These are phyloP conservation scores for Drosophila monieri DNA, from an alignment of 2,888 invertebrate species.

Conservation along the genomic window DNA sequence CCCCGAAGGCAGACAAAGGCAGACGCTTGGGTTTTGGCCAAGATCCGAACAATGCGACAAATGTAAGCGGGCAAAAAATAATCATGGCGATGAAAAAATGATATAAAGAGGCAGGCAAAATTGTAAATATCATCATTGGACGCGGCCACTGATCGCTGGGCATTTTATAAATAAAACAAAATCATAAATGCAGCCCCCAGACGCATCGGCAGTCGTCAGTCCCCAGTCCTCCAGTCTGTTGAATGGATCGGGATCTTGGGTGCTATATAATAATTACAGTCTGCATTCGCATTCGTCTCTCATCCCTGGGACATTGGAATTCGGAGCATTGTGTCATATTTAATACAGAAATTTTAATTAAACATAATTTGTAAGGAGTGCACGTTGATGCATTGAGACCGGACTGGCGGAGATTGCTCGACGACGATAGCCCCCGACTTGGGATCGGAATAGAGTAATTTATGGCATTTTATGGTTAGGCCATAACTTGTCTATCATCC, in stretches of 20 bases:
- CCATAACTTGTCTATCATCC: constrained; percentile 67
- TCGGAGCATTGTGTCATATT: constrained; percentile 84
- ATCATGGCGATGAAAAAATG: constrained; percentile 15
- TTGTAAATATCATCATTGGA: constrained; percentile 77
- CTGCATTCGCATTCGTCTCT: constrained; percentile 37
- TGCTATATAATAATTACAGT: constrained; percentile 70
- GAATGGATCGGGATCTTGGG: constrained; percentile 47
- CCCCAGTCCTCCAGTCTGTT: constrained; percentile 10
- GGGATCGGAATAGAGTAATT: constrained; percentile 72
- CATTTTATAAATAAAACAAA: constrained; percentile 79
- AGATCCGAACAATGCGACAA: constrained; percentile 69
- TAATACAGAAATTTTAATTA: constrained; percentile 84
- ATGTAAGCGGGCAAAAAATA: constrained; percentile 51
- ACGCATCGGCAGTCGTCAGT: no score
- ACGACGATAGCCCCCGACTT: constrained; percentile 52
- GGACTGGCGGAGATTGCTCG: constrained; percentile 46
- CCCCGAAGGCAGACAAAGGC: constrained; percentile 23
- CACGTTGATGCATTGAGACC: constrained; percentile 67
- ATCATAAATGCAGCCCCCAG: constrained; percentile 66
- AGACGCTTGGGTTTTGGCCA: constrained; percentile 33
- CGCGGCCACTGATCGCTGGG: constrained; percentile 57
- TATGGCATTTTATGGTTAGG: constrained; percentile 68
- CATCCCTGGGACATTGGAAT: constrained; percentile 80
- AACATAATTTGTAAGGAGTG: constrained; percentile 84
- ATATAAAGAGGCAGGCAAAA: constrained; percentile 51